Evolutionary conservation across 2,888 invertebrate species (phyloP).

Genomic region (Andrena flavipes): DNA sequence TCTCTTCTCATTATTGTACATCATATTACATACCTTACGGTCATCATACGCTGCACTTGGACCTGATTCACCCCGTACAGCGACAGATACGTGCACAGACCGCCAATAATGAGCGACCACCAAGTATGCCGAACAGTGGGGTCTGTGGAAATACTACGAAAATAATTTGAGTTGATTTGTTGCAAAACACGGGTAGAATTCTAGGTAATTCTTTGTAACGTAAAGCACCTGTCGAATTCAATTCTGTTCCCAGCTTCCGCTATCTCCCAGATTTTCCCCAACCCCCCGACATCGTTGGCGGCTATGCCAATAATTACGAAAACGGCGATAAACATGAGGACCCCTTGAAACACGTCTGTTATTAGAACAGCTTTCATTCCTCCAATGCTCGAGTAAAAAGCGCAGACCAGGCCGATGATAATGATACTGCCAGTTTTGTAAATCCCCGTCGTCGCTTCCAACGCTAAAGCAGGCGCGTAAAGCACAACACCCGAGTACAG

Average conservation of each 20-base stretch:
- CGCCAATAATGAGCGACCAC: conserved; percentile 93
- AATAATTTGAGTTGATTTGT: background rate
- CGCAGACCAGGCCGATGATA: conserved; percentile 91
- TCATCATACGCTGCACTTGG: conserved; percentile 91
- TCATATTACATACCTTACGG: conserved; percentile 86
- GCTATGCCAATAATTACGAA: conserved; percentile 92
- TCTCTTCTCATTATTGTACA: background rate
- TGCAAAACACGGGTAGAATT: background rate
- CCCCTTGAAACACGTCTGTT: conserved; percentile 94
- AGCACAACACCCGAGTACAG: conserved; percentile 96
- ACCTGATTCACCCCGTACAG: conserved; percentile 96
- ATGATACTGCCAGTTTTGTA: conserved; percentile 90
- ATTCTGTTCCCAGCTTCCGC: conserved; percentile 90
- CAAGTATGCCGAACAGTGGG: conserved; percentile 94
- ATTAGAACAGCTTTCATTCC: conserved; percentile 96
- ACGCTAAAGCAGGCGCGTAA: conserved; percentile 96
- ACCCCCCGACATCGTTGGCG: conserved; percentile 89
- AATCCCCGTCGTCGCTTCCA: conserved; percentile 94
- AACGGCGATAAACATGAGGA: conserved; percentile 94
- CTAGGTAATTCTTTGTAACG: background rate
- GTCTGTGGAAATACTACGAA: conserved; percentile 89
- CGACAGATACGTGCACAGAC: conserved; percentile 91
- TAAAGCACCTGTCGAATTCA: conserved; percentile 88
- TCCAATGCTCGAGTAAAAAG: conserved; percentile 94
- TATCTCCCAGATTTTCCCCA: conserved; percentile 89